Percentiles rank a stretch among this genome's conserved stretches.
These are phyloP conservation scores for Popillia japonica DNA, from an alignment of 1,140 invertebrate species.

Conservation along the genomic window DNA sequence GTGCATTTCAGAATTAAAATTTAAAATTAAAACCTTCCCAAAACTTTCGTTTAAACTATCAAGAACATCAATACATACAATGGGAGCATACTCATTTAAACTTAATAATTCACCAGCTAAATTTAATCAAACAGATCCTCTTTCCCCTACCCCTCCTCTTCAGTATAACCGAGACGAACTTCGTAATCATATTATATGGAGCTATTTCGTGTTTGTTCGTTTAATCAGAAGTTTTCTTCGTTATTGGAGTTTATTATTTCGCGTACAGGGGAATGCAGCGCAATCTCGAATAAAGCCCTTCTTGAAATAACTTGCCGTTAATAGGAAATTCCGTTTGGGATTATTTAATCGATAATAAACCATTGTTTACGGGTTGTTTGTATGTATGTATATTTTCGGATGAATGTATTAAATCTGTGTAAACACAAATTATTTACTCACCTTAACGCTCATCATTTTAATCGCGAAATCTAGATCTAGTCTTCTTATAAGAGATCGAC, in stretches of 20 bases:
- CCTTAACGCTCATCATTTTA: neutral
- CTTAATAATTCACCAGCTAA: neutral
- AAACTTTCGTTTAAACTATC: too few species aligned
- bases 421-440: neutral
- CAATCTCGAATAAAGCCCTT: neutral
- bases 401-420: neutral
- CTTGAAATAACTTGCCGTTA: neutral
- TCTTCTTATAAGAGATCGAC: neutral
- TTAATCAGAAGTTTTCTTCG: neutral
- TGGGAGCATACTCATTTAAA: neutral
- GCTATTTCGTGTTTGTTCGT: neutral
- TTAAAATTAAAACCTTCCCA: too few species aligned
- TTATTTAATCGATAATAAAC: constrained; percentile 16
- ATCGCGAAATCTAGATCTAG: neutral
- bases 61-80: too few species aligned
- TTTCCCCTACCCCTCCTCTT: too few species aligned
- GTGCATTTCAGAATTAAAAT: too few species aligned
- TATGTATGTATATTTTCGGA: too few species aligned
- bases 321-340: constrained; percentile 7
- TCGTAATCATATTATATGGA: neutral
- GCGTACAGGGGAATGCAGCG: neutral
- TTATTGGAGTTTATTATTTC: constrained; percentile 9
- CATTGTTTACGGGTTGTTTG: neutral
- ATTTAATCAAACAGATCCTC: neutral
- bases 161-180: neutral